phyloP scores from a whole-genome alignment of 1,140 invertebrate species.

The Paraescarpia echinospica region DNA sequence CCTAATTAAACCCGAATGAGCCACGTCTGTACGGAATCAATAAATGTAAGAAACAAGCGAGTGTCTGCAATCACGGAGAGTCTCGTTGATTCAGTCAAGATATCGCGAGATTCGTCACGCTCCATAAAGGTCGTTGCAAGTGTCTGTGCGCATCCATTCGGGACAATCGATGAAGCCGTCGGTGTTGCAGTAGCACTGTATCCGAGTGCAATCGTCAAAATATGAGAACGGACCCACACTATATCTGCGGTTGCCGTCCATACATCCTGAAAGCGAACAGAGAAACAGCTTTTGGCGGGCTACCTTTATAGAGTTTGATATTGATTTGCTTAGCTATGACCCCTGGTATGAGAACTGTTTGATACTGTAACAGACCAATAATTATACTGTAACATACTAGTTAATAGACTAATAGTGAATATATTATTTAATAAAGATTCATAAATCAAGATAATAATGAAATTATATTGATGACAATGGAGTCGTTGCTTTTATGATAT shows the following conservation, averaged over 20 bases:
- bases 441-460: background rate
- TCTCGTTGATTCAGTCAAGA: background rate
- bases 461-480: background rate
- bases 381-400: too few species aligned
- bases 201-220: background rate
- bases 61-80: background rate
- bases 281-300: background rate
- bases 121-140: background rate
- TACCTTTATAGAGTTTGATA: background rate
- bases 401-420: too few species aligned
- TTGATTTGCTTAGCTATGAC: background rate
- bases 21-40: background rate
- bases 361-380: too few species aligned
- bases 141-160: background rate
- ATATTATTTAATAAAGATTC: too few species aligned
- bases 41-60: background rate
- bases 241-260: slow-evolving; percentile 4
- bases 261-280: background rate
- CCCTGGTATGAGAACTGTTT: too few species aligned
- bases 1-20: background rate
- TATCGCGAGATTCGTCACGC: background rate
- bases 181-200: slow-evolving; percentile 24
- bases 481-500: background rate
- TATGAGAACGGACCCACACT: slow-evolving; percentile 9
- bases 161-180: slow-evolving; percentile 24